Percentiles rank a stretch among this genome's conserved stretches.
Conservation (phyloP, 2,888 invertebrate genomes). For the Monoplex corrugatus region DNA sequence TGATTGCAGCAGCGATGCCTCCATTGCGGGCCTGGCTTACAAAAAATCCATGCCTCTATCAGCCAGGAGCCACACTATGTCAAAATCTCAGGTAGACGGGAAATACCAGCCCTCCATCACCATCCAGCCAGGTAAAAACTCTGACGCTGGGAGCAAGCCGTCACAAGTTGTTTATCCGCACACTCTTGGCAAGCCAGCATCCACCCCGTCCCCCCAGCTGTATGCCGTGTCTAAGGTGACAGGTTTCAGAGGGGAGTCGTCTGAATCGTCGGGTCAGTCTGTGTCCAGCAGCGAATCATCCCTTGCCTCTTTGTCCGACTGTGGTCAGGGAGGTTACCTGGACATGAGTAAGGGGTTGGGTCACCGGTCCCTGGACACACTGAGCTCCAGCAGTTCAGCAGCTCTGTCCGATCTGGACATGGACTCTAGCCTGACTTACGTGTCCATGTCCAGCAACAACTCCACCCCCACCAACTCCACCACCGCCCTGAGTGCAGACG, state of each 20-base stretch:
- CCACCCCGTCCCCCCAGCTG: slow-evolving; percentile 30
- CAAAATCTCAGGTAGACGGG: slow-evolving; percentile 49
- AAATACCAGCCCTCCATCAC: slow-evolving; percentile 70
- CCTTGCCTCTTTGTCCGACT: slow-evolving; percentile 55
- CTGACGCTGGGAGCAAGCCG: neutral
- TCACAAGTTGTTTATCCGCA: neutral
- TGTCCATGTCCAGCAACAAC: slow-evolving; percentile 70
- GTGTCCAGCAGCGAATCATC: slow-evolving; percentile 55
- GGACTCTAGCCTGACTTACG: slow-evolving; percentile 67
- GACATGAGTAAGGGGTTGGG: slow-evolving; percentile 57
- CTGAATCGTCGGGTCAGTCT: neutral
- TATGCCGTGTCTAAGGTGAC: neutral
- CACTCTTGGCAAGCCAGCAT: slow-evolving; percentile 50
- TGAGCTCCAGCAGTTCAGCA: slow-evolving; percentile 58
- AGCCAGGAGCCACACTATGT: neutral
- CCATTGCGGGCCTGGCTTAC: slow-evolving; percentile 57
- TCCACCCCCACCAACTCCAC: slow-evolving; percentile 68
- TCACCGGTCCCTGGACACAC: slow-evolving; percentile 22
- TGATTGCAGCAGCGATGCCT: slow-evolving; percentile 45
- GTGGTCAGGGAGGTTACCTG: slow-evolving; percentile 62
- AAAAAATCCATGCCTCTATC: slow-evolving; percentile 53
- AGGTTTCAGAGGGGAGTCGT: neutral
- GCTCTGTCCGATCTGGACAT: slow-evolving; percentile 63
- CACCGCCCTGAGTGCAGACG: slow-evolving; percentile 51
- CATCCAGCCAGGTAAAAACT: slow-evolving; percentile 51